These are phyloP conservation scores for Tetrax tetrax DNA, from an alignment of 2,113 vertebrate genomes.

Conservation along the genomic window DNA sequence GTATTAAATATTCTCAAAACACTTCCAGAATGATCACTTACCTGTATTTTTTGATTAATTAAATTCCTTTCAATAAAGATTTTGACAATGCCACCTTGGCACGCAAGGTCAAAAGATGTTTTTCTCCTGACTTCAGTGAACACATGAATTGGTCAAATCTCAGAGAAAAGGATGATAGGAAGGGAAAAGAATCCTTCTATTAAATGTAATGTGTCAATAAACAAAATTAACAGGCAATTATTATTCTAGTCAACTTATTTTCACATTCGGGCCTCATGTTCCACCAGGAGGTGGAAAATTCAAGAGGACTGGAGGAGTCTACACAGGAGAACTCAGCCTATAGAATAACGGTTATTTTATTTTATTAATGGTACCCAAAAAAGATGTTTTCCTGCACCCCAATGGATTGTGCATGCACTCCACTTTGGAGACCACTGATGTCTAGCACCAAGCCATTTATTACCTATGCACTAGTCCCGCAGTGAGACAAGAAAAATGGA, in stretches of 20 bases:
- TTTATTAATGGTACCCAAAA: neutral
- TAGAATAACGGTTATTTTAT: rapidly evolving
- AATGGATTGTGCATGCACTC: rapidly evolving
- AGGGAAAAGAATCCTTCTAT: neutral
- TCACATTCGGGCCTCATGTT: neutral
- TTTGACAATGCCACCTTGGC: neutral
- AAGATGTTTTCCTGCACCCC: neutral
- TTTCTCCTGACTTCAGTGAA: neutral
- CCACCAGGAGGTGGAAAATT: neutral
- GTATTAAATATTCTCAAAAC: neutral
- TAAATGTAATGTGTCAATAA: neutral
- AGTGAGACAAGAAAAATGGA: neutral
- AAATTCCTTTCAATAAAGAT: neutral
- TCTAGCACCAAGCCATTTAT: neutral
- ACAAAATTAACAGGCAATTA: neutral
- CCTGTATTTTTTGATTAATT: neutral
- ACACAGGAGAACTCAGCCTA: rapidly evolving
- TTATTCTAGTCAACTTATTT: neutral
- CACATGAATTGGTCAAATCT: neutral
- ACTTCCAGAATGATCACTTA: neutral
- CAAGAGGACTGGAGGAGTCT: neutral
- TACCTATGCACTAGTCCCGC: neutral
- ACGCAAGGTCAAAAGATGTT: neutral
- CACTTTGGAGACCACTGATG: neutral
- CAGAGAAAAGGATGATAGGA: neutral